phyloP scores from a whole-genome alignment of 2,888 invertebrate genomes.

The Lasioglossum marginatum region DNA sequence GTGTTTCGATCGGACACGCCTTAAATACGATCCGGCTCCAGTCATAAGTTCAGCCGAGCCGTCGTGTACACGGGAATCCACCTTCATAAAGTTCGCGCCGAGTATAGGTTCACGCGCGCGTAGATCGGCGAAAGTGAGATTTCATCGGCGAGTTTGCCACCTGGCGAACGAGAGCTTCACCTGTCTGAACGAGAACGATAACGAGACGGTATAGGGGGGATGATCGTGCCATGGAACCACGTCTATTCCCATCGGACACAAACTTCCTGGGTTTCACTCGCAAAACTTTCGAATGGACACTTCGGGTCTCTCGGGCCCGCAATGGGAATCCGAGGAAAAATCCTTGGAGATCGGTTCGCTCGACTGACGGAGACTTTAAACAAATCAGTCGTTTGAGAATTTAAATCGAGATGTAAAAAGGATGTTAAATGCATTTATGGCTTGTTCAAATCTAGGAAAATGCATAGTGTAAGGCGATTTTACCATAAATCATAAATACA shows the following conservation, averaged over 20 bases:
- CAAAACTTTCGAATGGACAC: neutral
- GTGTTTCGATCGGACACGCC: conserved; percentile 13
- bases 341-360: neutral
- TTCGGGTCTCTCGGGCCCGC: neutral
- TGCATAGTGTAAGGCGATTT: no score
- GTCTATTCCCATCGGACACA: conserved; percentile 27
- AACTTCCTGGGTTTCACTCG: neutral
- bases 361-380: neutral
- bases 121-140: conserved; percentile 53
- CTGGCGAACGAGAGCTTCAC: conserved; percentile 44
- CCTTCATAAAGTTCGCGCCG: conserved; percentile 47
- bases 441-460: neutral
- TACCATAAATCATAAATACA: neutral
- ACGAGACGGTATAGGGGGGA: conserved; percentile 18
- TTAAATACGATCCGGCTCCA: conserved; percentile 27
- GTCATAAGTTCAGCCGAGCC: conserved; percentile 33
- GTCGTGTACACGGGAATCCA: conserved; percentile 32
- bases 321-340: neutral
- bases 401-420: neutral
- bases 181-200: conserved; percentile 26
- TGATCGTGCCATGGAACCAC: conserved; percentile 30
- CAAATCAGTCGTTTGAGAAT: neutral
- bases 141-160: conserved; percentile 56
- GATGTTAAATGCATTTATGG: neutral
- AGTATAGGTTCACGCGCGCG: neutral